phyloP scores from a whole-genome alignment of 2,888 invertebrate genomes.

The Apeira syringaria region DNA sequence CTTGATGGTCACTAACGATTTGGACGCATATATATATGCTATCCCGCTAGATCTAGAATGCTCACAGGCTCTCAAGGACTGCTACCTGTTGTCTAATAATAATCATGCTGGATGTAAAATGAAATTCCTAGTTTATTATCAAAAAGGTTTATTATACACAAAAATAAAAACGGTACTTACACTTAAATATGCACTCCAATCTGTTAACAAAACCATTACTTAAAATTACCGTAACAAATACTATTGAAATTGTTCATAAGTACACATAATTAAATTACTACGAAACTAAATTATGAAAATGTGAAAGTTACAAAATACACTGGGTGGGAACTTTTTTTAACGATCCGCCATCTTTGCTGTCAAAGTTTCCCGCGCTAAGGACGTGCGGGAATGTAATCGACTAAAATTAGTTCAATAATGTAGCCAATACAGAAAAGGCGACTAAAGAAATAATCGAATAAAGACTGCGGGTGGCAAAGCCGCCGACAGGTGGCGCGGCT shows the following conservation, averaged over 20 bases:
- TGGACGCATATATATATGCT: too few species aligned
- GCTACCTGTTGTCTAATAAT: too few species aligned
- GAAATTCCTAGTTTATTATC: slow-evolving; percentile 16
- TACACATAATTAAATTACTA: slow-evolving; percentile 23
- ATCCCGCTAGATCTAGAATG: too few species aligned
- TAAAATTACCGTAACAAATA: slow-evolving; percentile 8
- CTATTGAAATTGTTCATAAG: slow-evolving; percentile 12
- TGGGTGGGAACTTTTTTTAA: slow-evolving; percentile 8
- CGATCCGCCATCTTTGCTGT: slow-evolving; percentile 6
- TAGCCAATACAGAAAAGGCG: slow-evolving; percentile 46
- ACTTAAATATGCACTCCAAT: slow-evolving; percentile 4
- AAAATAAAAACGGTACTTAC: slow-evolving; percentile 32
- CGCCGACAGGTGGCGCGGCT: slow-evolving; percentile 40
- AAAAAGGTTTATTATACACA: slow-evolving; percentile 32
- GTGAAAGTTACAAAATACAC: slow-evolving; percentile 6
- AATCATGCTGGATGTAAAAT: too few species aligned
- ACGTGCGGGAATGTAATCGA: slow-evolving; percentile 2
- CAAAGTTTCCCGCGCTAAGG: slow-evolving; percentile 7
- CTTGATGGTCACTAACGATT: too few species aligned
- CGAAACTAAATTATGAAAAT: slow-evolving; percentile 8
- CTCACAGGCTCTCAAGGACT: too few species aligned
- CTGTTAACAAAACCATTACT: slow-evolving; percentile 13
- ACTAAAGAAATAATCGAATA: slow-evolving; percentile 52
- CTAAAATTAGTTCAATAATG: slow-evolving; percentile 33
- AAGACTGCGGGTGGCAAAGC: slow-evolving; percentile 41